Evolutionary conservation across 2,888 invertebrate genomes (phyloP).

Genomic region (Sesia bembeciformis): DNA sequence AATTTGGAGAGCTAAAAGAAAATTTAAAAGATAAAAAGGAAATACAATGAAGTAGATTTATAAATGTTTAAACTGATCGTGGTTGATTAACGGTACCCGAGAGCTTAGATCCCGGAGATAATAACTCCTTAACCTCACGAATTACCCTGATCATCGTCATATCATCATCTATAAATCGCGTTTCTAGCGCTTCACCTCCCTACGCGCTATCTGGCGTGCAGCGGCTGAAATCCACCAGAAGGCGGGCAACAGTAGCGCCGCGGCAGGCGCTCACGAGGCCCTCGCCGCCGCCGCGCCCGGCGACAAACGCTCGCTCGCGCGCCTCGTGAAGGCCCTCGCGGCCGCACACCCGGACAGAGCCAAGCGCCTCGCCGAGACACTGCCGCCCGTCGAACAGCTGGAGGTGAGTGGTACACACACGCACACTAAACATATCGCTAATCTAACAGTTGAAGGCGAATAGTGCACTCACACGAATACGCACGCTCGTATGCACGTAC

Average conservation of each 20-base stretch:
- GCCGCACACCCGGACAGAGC: slow-evolving; percentile 87
- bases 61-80: neutral
- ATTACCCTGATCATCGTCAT: neutral
- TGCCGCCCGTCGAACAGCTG: slow-evolving; percentile 44
- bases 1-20: too few species aligned
- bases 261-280: slow-evolving; percentile 84
- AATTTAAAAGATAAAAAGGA: too few species aligned
- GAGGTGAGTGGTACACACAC: slow-evolving; percentile 24
- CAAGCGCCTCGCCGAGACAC: slow-evolving; percentile 65
- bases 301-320: slow-evolving; percentile 87
- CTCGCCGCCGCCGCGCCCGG: slow-evolving; percentile 77
- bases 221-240: slow-evolving; percentile 89
- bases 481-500: slow-evolving; percentile 90
- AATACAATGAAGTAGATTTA: too few species aligned
- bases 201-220: slow-evolving; percentile 89
- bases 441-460: too few species aligned
- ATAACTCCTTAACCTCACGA: neutral
- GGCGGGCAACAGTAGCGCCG: slow-evolving; percentile 82
- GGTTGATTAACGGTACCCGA: too few species aligned
- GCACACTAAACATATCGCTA: too few species aligned
- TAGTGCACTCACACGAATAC: slow-evolving; percentile 82
- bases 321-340: slow-evolving; percentile 92
- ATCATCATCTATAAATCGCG: neutral
- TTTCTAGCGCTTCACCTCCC: slow-evolving; percentile 49
- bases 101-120: too few species aligned